These are phyloP conservation scores for Spodoptera litura DNA, from an alignment of 1,140 invertebrate genomes.

Conservation along the genomic window DNA sequence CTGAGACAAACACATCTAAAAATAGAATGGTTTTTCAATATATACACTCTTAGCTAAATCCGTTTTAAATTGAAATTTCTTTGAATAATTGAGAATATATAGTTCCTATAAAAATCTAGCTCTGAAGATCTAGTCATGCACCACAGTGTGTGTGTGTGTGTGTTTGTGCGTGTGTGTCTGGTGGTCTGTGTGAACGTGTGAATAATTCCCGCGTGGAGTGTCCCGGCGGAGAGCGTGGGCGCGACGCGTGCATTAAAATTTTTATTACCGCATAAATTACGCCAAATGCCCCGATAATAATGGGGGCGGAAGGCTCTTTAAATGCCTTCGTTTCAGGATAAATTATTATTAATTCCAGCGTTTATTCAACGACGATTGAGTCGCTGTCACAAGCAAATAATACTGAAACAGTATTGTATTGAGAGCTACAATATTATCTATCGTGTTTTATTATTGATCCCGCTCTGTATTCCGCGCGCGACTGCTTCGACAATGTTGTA, in stretches of 20 bases:
- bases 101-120: no score
- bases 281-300: conserved; percentile 49
- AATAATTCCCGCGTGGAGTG: not conserved
- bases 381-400: conserved; percentile 21
- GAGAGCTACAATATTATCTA: not conserved
- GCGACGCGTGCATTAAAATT: conserved; percentile 39
- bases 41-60: no score
- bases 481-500: conserved; percentile 9
- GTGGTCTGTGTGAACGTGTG: not conserved
- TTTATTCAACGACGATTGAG: conserved; percentile 33
- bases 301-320: conserved; percentile 41
- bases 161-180: not conserved
- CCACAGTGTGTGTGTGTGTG: not conserved
- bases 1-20: no score
- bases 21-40: no score
- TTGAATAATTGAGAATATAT: no score
- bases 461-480: not conserved
- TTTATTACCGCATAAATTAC: conserved; percentile 51
- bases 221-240: not conserved
- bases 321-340: conserved; percentile 47
- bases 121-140: no score
- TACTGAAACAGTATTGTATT: conserved; percentile 14
- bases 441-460: conserved; percentile 20
- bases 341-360: conserved; percentile 40
- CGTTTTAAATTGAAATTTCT: no score